phyloP scores from a whole-genome alignment of 2,113 vertebrate genomes.

The Myxocyprinus asiaticus region DNA sequence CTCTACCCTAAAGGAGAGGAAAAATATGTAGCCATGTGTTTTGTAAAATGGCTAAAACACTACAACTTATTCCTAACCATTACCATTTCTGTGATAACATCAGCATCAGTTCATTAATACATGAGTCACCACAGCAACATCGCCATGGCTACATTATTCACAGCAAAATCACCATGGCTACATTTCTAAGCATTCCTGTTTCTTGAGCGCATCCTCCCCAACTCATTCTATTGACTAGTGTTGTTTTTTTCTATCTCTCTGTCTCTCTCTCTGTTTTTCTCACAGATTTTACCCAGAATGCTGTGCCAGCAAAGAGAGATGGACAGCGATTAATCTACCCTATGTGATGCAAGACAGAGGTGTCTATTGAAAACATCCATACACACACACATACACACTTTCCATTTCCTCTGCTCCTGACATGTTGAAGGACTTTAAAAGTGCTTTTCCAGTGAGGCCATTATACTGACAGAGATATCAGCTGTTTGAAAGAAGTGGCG shows the following conservation, averaged over 20 bases:
- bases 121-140: conserved; percentile 36
- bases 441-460: background rate
- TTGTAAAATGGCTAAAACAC: background rate
- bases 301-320: background rate
- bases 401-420: background rate
- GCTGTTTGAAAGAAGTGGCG: background rate
- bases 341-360: background rate
- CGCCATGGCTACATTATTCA: conserved; percentile 29
- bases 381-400: background rate
- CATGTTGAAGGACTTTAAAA: background rate
- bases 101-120: conserved; percentile 15
- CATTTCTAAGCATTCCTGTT: conserved; percentile 19
- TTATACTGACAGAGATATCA: conserved; percentile 13
- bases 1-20: too few relatives aligned
- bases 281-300: background rate
- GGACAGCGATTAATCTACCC: background rate
- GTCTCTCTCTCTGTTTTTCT: background rate
- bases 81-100: background rate
- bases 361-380: background rate
- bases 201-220: background rate
- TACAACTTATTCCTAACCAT: background rate
- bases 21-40: too few relatives aligned
- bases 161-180: conserved; percentile 29
- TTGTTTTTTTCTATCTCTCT: background rate
- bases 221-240: background rate